A percentile compares a stretch with the other conserved stretches of the same genome.
Conservation (phyloP, 2,113 vertebrate species). For the Philantomba maxwellii region DNA sequence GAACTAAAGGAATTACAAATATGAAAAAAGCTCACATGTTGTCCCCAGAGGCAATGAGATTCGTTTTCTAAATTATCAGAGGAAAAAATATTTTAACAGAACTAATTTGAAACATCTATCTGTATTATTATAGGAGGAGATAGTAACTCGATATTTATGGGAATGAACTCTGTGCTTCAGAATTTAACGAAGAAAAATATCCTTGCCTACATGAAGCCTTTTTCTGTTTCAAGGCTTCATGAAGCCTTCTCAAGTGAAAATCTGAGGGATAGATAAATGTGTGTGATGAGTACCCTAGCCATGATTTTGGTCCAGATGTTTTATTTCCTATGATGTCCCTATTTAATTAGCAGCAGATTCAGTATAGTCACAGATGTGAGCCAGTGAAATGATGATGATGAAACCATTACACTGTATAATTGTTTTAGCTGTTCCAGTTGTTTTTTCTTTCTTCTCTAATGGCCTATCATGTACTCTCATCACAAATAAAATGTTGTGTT, state of each 20-base stretch:
- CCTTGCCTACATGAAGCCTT: neutral
- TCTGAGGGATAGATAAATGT: neutral
- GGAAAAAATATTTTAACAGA: conserved; percentile 39
- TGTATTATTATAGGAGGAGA: neutral
- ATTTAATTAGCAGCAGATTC: conserved; percentile 64
- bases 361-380: conserved; percentile 48
- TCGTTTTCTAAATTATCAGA: conserved; percentile 40
- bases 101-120: conserved; percentile 1
- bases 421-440: conserved; percentile 56
- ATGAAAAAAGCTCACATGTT: neutral
- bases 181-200: neutral
- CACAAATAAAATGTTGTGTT: conserved; percentile 42
- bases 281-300: conserved; percentile 14
- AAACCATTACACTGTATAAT: conserved; percentile 47
- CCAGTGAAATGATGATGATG: conserved; percentile 44
- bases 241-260: neutral
- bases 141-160: neutral
- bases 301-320: conserved; percentile 60
- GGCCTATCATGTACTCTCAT: neutral
- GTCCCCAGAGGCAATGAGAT: neutral
- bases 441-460: conserved; percentile 46
- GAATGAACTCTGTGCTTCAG: neutral
- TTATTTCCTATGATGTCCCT: conserved; percentile 54
- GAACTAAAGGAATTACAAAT: conserved; percentile 17
- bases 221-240: neutral